phyloP scores from a whole-genome alignment of 2,113 vertebrate genomes.

The Actenoides lindsayi region DNA sequence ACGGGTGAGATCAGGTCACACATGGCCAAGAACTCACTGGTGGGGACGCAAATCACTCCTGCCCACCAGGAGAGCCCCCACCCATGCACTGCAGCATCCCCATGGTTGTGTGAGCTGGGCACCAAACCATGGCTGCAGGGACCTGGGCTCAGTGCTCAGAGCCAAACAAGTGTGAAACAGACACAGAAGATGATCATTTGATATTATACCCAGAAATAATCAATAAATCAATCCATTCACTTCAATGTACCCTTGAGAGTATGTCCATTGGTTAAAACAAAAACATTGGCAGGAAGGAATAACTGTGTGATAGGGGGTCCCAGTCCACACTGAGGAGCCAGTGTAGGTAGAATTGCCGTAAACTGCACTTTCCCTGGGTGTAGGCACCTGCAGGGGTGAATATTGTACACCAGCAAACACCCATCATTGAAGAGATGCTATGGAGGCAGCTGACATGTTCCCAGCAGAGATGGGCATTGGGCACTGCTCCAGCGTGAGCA shows the following conservation, averaged over 20 bases:
- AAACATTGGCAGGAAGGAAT: neutral
- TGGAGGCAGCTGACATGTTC: neutral
- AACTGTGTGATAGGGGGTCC: neutral
- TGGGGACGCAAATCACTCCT: neutral
- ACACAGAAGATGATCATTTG: neutral
- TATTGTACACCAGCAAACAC: neutral
- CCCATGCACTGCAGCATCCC: neutral
- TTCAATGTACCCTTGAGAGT: neutral
- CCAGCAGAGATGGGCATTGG: rapidly evolving
- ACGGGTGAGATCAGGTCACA: neutral
- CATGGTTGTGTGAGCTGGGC: rapidly evolving
- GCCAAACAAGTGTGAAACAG: neutral
- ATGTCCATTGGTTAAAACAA: neutral
- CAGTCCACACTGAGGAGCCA: rapidly evolving
- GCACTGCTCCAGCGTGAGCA: neutral
- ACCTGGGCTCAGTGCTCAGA: neutral
- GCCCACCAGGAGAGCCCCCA: neutral
- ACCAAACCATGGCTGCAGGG: neutral
- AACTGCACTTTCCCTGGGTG: neutral
- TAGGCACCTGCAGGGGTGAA: neutral
- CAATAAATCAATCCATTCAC: rapidly evolving
- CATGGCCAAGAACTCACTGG: neutral
- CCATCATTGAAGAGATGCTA: neutral
- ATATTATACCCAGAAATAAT: neutral
- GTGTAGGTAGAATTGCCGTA: neutral